A percentile compares a stretch with the other conserved stretches of the same genome.
These are phyloP conservation scores for Loriculus beryllinus DNA, from an alignment of 2,797 vertebrate genomes.

Conservation along the genomic window DNA sequence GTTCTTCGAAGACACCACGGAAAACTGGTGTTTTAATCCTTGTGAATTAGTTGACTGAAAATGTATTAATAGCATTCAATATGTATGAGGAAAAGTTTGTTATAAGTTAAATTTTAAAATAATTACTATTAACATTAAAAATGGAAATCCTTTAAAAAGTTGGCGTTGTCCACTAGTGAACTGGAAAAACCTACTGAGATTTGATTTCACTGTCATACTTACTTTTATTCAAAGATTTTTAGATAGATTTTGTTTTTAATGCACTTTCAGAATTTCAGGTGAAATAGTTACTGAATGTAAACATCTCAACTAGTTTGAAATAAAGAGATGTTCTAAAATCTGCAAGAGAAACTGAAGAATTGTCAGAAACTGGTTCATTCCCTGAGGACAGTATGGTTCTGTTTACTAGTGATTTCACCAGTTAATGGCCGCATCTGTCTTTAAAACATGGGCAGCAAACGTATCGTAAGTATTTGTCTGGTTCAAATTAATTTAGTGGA, in stretches of 20 bases:
- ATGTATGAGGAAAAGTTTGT: neutral
- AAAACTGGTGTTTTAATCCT: neutral
- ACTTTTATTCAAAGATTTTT: neutral
- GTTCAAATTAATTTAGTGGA: neutral
- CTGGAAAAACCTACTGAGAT: neutral
- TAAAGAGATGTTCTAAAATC: neutral
- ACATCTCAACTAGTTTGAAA: neutral
- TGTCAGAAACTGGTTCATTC: neutral
- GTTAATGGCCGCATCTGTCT: neutral
- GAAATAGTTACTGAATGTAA: neutral
- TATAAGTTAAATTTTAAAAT: neutral
- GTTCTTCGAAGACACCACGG: neutral
- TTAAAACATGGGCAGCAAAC: neutral
- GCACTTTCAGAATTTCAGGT: neutral
- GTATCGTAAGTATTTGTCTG: neutral
- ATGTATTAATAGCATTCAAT: neutral
- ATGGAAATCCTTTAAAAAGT: neutral
- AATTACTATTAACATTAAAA: neutral
- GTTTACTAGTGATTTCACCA: neutral
- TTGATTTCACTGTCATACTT: neutral
- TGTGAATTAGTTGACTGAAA: neutral
- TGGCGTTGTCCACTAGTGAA: neutral
- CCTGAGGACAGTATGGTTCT: neutral
- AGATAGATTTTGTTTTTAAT: neutral
- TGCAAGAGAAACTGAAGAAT: neutral